Evolutionary conservation across 2,113 vertebrate genomes (phyloP).

Genomic region (Gymnorhina tibicen): DNA sequence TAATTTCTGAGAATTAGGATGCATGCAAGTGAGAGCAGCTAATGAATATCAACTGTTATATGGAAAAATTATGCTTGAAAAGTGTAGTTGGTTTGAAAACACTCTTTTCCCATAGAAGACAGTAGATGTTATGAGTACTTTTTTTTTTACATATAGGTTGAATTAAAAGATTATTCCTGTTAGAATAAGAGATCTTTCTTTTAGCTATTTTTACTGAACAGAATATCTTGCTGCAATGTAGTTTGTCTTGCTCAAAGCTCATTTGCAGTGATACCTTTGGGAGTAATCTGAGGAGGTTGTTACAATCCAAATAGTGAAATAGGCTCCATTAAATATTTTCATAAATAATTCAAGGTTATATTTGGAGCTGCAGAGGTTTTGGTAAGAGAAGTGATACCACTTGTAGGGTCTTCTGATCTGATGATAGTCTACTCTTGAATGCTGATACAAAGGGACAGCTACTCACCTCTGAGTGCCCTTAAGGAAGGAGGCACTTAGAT

Average conservation of each 20-base stretch:
- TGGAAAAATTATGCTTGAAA: neutral
- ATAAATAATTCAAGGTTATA: neutral
- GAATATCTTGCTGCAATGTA: neutral
- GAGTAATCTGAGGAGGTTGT: neutral
- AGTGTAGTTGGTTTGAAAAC: neutral
- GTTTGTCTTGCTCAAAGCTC: constrained; percentile 30
- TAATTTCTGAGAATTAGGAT: neutral
- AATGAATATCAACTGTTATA: fast-evolving
- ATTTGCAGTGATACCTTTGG: neutral
- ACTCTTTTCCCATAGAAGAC: neutral
- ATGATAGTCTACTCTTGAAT: neutral
- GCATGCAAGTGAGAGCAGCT: neutral
- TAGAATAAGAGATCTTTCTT: neutral
- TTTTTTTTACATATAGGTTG: neutral
- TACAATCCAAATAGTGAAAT: neutral
- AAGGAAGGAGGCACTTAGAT: neutral
- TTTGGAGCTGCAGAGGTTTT: neutral
- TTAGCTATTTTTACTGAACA: neutral
- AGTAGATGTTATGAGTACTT: neutral
- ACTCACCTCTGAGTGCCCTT: neutral
- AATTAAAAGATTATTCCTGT: neutral
- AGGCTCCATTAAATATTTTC: neutral
- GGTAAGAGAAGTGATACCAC: neutral
- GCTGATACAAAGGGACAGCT: neutral
- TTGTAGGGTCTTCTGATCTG: neutral